Base-by-base conservation (phyloP, 1,140 invertebrate species). In the Hydropsyche tenuis region DNA sequence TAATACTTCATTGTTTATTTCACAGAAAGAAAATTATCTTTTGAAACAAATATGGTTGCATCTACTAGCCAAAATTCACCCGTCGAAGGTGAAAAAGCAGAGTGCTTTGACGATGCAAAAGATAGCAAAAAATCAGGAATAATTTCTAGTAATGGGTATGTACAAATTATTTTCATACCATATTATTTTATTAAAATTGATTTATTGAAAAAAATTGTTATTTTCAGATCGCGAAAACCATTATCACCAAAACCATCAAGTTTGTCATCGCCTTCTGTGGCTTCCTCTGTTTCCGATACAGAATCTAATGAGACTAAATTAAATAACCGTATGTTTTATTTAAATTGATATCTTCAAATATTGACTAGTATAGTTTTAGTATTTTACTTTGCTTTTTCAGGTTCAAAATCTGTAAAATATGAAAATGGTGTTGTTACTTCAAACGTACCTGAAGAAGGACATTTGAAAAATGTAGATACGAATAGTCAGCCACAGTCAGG, bases 391-490 rank as follows among this genome's bases (percentile, higher is more conserved):
- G 20, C 14, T 23, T 11, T 69, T 56, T 27, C 18, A 70, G 69
- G 25, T 56, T 45, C 56, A 6, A 72, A 72, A 23, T 62, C 18
- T 25, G 22, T 60, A 12, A 72, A 64, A 45, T 63, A 62, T 63
- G 70, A 72, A 42, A 72, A 64, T 20, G 70, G 56, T n/a, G 18
- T 48, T 43, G 60, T 72, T 5, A 45, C 70, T 2, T 72, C 70
- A 25, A 72, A 72, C 23, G 42, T 72, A 9, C 60, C 70, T 1
- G 7, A 93, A 93, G 81, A 88, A 87, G 82, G 87, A 78, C 69
- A 77, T 77, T n/a, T 65, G n/a, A 27, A 72, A 14, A 42, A 56
- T 45, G 14, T 9, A 12, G 48, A 66, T 42, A 62, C 56, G n/a
- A 73, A 22, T 42, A 37, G 25, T 23, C 69, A 63, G 45, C 56